These are phyloP conservation scores for Schizopygopsis malacanthus DNA, from an alignment of 2,797 vertebrate genomes.

Conservation along the genomic window DNA sequence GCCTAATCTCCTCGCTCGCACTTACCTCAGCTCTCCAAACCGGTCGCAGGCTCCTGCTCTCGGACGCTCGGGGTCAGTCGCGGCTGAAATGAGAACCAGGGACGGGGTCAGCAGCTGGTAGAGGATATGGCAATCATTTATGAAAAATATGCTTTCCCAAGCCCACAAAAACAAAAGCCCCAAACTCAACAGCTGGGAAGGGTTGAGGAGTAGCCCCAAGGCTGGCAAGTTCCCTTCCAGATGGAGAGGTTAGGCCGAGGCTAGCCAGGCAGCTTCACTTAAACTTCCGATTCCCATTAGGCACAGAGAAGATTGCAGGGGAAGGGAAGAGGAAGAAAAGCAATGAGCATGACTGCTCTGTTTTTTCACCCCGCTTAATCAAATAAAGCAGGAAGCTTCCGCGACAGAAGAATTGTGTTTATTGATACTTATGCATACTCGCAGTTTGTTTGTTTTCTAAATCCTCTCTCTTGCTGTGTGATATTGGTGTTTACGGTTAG, in stretches of 20 bases:
- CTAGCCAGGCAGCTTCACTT: constrained; percentile 92
- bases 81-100: constrained; percentile 94
- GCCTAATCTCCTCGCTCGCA: background rate
- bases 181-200: constrained; percentile 99
- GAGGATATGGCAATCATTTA: constrained; percentile 99
- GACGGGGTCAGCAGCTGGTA: constrained; percentile 99
- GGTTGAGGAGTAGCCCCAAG: constrained; percentile 99
- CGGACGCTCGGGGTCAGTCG: constrained; percentile 23
- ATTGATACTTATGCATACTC: constrained; percentile 87
- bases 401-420: constrained; percentile 96
- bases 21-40: constrained; percentile 29
- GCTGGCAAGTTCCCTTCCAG: constrained; percentile 98
- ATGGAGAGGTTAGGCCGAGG: constrained; percentile 99
- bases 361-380: constrained; percentile 95
- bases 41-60: background rate
- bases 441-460: constrained; percentile 73
- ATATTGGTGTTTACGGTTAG: constrained; percentile 58
- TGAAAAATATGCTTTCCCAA: constrained; percentile 98
- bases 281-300: constrained; percentile 99
- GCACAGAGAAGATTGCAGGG: constrained; percentile 88
- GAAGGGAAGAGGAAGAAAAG: constrained; percentile 95
- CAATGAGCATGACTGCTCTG: constrained; percentile 96
- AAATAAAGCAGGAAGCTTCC: constrained; percentile 97
- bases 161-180: constrained; percentile 92
- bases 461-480: constrained; percentile 62